Percentiles rank a stretch among this genome's conserved stretches.
These are phyloP conservation scores for Metridium senile DNA, from an alignment of 92 coral and sea anemone species.

Conservation along the genomic window DNA sequence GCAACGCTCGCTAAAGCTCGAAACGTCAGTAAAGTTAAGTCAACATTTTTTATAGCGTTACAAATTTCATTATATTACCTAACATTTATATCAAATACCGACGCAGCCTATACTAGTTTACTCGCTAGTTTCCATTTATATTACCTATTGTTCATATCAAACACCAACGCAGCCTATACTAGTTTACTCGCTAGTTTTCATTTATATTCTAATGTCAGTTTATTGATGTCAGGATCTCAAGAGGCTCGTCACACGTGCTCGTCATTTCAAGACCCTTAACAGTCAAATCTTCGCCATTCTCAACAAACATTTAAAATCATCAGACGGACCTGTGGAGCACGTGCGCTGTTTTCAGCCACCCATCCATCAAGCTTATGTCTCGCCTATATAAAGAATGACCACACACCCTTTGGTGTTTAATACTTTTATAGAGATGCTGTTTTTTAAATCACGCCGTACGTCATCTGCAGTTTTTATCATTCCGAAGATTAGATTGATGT, in stretches of 20 bases:
- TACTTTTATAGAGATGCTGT: neutral
- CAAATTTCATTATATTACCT: too few relatives aligned
- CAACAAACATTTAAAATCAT: conserved; percentile 92
- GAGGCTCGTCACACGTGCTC: conserved; percentile 90
- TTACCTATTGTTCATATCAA: too few relatives aligned
- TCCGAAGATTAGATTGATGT: too few relatives aligned
- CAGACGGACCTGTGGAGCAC: conserved; percentile 95
- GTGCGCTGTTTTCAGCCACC: conserved; percentile 99
- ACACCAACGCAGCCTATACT: too few relatives aligned
- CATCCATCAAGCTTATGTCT: conserved; percentile 88
- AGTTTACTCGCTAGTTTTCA: too few relatives aligned
- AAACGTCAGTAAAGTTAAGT: too few relatives aligned
- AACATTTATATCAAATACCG: too few relatives aligned
- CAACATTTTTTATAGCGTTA: too few relatives aligned
- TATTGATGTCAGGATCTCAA: conserved; percentile 96
- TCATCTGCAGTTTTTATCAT: neutral
- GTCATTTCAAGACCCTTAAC: conserved; percentile 81
- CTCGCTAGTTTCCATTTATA: too few relatives aligned
- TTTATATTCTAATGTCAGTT: too few relatives aligned
- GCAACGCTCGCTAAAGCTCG: too few relatives aligned
- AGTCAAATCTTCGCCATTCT: conserved; percentile 88
- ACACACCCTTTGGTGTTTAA: conserved; percentile 7
- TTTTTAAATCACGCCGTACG: neutral
- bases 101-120: too few relatives aligned
- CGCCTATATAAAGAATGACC: conserved; percentile 51